Percentiles rank a stretch among this genome's conserved stretches.
Evolutionary conservation across 2,888 invertebrate genomes (phyloP).

Genomic region (Drosophila quinaria): DNA sequence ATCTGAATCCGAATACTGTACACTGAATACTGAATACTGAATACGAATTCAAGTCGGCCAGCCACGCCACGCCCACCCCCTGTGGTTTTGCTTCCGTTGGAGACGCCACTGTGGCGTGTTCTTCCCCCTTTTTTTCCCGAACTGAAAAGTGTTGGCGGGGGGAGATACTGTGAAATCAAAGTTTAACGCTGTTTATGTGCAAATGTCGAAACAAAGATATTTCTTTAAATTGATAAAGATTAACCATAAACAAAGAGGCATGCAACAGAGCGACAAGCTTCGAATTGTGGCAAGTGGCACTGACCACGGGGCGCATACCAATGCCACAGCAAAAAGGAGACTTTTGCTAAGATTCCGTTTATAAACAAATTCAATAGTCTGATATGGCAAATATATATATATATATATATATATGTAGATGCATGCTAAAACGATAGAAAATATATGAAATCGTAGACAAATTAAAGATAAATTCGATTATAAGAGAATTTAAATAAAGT

Average conservation of each 20-base stretch:
- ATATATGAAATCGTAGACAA: not conserved
- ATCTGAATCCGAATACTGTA: conserved; percentile 16
- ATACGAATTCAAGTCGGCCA: conserved; percentile 17
- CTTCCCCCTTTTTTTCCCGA: conserved; percentile 2
- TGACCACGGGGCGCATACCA: conserved; percentile 56
- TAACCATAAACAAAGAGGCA: conserved; percentile 75
- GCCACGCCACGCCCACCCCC: conserved; percentile 75
- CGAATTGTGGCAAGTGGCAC: conserved; percentile 53
- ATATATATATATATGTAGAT: too few species aligned
- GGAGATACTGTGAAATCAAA: conserved; percentile 53
- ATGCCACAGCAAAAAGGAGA: conserved; percentile 9
- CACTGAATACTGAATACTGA: conserved; percentile 20
- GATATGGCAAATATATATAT: not conserved
- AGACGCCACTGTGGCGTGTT: conserved; percentile 78
- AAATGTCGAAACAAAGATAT: conserved; percentile 82
- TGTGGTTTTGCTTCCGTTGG: conserved; percentile 82
- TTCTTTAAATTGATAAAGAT: conserved; percentile 82
- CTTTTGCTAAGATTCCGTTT: conserved; percentile 1
- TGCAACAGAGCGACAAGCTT: conserved; percentile 49
- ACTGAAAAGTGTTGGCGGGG: not conserved
- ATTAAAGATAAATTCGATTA: not conserved
- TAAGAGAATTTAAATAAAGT: not conserved
- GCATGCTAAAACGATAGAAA: too few species aligned
- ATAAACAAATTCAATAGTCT: not conserved
- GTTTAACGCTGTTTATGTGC: conserved; percentile 79